Evolutionary conservation across 2,797 vertebrate genomes (phyloP).

Genomic region (Monodelphis domestica): DNA sequence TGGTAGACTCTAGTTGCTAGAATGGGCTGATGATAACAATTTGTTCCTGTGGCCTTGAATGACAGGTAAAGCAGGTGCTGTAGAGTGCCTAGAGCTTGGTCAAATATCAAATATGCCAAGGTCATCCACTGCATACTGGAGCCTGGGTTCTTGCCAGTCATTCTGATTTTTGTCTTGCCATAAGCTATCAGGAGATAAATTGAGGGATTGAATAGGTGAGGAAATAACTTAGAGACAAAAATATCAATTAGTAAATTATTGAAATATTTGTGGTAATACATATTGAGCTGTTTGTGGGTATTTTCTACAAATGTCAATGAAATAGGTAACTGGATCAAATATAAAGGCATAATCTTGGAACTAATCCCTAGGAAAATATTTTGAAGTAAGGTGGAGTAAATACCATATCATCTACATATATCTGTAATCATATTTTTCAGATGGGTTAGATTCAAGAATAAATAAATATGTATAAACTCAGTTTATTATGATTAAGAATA

Average conservation of each 20-base stretch:
- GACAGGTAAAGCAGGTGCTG: too few species aligned
- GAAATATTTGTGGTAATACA: neutral
- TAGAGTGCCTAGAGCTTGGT: too few species aligned
- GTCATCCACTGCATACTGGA: too few species aligned
- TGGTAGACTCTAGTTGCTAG: too few species aligned
- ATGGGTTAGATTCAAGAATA: neutral
- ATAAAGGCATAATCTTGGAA: neutral
- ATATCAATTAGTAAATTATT: neutral
- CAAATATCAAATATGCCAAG: too few species aligned
- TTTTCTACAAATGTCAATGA: neutral
- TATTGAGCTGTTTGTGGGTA: neutral
- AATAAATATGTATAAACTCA: neutral
- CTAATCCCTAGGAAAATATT: neutral
- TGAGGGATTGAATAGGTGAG: neutral
- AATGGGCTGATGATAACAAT: too few species aligned
- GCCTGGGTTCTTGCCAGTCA: too few species aligned
- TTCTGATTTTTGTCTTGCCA: too few species aligned
- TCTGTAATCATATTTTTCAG: neutral
- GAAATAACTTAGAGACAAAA: neutral
- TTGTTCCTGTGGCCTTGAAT: too few species aligned
- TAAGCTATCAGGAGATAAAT: neutral
- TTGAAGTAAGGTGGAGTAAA: conserved; percentile 7
- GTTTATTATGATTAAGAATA: neutral
- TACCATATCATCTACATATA: neutral
- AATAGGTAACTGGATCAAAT: neutral